These are phyloP conservation scores for Leucoraja ocellata DNA, from an alignment of 2,797 vertebrate genomes.

Conservation along the genomic window DNA sequence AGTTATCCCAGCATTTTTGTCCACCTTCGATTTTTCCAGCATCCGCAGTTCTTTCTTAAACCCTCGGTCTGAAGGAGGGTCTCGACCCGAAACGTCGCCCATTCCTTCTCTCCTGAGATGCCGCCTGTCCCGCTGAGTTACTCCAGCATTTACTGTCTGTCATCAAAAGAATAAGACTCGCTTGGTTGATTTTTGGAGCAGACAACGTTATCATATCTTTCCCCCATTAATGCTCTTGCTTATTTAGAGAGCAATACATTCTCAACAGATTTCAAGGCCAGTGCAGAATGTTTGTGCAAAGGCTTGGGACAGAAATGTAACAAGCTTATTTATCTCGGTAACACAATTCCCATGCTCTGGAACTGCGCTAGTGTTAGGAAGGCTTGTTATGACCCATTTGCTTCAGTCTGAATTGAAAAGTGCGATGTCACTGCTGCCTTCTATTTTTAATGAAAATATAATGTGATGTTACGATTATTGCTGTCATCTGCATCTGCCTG, in stretches of 20 bases:
- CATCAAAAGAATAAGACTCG: not conserved
- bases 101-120: too few relatives aligned
- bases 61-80: too few relatives aligned
- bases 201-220: not conserved
- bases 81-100: too few relatives aligned
- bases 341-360: not conserved
- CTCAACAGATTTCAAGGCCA: not conserved
- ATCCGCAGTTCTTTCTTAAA: too few relatives aligned
- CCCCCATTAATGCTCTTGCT: not conserved
- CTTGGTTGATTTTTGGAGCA: not conserved
- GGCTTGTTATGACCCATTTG: not conserved
- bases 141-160: too few relatives aligned
- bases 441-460: slow-evolving; percentile 14
- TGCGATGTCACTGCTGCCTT: not conserved
- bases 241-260: not conserved
- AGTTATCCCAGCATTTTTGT: too few relatives aligned
- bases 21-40: too few relatives aligned
- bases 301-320: not conserved
- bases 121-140: too few relatives aligned
- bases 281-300: not conserved
- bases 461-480: not conserved
- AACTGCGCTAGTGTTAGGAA: not conserved
- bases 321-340: slow-evolving; percentile 17
- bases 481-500: not conserved
- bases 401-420: not conserved